Evolutionary conservation across 1,140 invertebrate genomes (phyloP).

Genomic region (Leptinotarsa lineolata): DNA sequence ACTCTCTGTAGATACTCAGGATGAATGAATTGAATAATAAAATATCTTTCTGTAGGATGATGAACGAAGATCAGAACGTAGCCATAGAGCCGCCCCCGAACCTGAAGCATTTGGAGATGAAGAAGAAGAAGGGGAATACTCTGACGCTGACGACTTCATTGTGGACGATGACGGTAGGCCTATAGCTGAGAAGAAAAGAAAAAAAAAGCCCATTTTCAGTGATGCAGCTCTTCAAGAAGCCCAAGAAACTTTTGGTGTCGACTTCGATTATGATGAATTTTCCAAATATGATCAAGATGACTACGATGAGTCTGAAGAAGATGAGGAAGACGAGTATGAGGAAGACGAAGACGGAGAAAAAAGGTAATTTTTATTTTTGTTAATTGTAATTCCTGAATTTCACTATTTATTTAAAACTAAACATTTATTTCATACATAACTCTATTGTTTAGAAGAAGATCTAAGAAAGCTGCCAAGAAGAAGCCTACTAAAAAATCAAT

Average conservation of each 20-base stretch:
- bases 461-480: slow-evolving; percentile 76
- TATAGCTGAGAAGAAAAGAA: slow-evolving; percentile 84
- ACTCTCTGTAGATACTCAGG: no score
- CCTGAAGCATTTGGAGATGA: slow-evolving; percentile 74
- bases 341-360: slow-evolving; percentile 58
- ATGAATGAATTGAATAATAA: no score
- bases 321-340: slow-evolving; percentile 63
- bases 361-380: slow-evolving; percentile 28
- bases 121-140: slow-evolving; percentile 77
- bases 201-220: slow-evolving; percentile 85
- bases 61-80: slow-evolving; percentile 72
- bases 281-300: slow-evolving; percentile 87
- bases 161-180: slow-evolving; percentile 95
- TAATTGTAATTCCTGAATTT: background rate
- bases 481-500: slow-evolving; percentile 87
- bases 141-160: slow-evolving; percentile 95
- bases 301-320: slow-evolving; percentile 80
- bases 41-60: slow-evolving; percentile 66
- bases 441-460: slow-evolving; percentile 55
- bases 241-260: slow-evolving; percentile 98
- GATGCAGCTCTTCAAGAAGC: slow-evolving; percentile 96
- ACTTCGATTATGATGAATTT: slow-evolving; percentile 98
- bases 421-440: no score
- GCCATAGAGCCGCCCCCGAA: slow-evolving; percentile 67
- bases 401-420: background rate